Conservation (phyloP, 2,888 invertebrate genomes). For the Agrilus mali region DNA sequence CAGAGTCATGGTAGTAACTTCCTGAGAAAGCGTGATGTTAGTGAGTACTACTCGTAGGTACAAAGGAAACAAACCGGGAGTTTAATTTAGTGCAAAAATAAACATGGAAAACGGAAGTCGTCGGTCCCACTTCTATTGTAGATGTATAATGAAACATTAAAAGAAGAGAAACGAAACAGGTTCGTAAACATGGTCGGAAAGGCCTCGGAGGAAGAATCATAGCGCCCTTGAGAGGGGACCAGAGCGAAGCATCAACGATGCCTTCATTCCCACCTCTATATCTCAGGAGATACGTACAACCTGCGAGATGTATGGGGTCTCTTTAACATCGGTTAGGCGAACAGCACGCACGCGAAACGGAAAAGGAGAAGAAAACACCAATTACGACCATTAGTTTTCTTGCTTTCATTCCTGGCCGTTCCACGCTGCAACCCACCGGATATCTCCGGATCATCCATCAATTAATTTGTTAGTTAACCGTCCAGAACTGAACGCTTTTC, state of each 20-base stretch:
- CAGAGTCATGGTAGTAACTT: no score
- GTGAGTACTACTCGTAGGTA: no score
- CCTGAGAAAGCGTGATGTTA: no score
- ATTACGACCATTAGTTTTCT: constrained; percentile 25
- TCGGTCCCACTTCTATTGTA: constrained; percentile 28
- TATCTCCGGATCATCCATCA: constrained; percentile 13
- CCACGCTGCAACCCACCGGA: constrained; percentile 19
- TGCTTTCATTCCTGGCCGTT: constrained; percentile 11
- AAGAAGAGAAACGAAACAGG: constrained; percentile 33
- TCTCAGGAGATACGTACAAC: constrained; percentile 28
- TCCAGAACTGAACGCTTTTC: no score
- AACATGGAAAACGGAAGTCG: constrained; percentile 28
- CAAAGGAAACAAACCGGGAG: no score
- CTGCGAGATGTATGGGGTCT: constrained; percentile 31
- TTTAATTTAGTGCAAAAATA: constrained; percentile 27
- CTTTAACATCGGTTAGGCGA: constrained; percentile 33
- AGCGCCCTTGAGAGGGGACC: constrained; percentile 32
- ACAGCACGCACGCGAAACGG: constrained; percentile 15
- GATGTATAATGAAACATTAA: constrained; percentile 32
- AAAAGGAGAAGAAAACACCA: constrained; percentile 25
- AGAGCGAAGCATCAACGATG: constrained; percentile 14
- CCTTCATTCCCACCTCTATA: constrained; percentile 30
- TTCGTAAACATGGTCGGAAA: constrained; percentile 31
- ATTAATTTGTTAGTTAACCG: constrained; percentile 11
- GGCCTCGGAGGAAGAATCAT: constrained; percentile 33